Evolutionary conservation across 2,113 vertebrate species (phyloP), one percentile per base, ranked within the genome.

Genomic region (Corynorhinus townsendii): DNA sequence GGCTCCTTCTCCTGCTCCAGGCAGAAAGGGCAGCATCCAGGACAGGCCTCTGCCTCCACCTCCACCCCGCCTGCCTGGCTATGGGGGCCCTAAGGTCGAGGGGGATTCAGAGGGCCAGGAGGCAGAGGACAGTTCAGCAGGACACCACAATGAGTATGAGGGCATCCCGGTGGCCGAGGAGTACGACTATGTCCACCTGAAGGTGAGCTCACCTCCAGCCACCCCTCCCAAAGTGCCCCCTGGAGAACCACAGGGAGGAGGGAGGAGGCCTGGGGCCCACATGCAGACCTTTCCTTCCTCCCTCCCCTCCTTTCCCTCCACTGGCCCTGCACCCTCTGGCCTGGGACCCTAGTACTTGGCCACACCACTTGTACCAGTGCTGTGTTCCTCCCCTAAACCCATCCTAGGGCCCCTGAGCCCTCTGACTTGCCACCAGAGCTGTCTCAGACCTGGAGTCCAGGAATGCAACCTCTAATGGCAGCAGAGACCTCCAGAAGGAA

Each of bases 11-110:
- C 97, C 97, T 5, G 98, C 98, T 22, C 98, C 98, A 24, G 98
- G 99, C 35, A 98, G 99, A 33, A 99, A 99, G 79, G 99, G 99
- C 19, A 99, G 99, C 98, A 99, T 99, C 95, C 99, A 99, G 96
- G 99, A 99, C 97, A 97, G 99, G 28, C 99, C 99, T 22, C 98
- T 99, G 11, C 99, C 99, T 2, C 99, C 98, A 0, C 99, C 99
- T 4, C 99, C 99, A 14, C 98, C 99, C 85, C 97, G 98, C 1
- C 96, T 99, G 90, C 96, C 98, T 40, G 94, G 96, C 91, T 92
- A 97, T 76, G 62, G 91, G 97, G 86, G 84, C 40, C 81, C 82
- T 79, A 97, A 97, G 75, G n/a, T 49, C 0, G 97, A 96, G 66
- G 96, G 81, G 38, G 86, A 95, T 26, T 59, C 90, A 45, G 96